These are phyloP conservation scores for Bugula neritina DNA, from an alignment of 2,888 invertebrate genomes.

Conservation along the genomic window DNA sequence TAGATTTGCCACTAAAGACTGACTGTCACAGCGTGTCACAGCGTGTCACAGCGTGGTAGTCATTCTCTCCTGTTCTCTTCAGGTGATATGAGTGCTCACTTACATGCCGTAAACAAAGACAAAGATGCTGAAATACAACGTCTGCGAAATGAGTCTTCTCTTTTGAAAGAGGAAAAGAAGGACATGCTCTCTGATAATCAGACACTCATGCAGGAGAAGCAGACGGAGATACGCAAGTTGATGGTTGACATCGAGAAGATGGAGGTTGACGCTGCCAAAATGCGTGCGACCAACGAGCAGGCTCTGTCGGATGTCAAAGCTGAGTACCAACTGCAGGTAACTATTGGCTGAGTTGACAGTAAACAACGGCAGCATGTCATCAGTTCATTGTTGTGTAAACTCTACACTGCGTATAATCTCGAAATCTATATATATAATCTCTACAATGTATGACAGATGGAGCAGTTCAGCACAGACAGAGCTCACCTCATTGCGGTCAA, in stretches of 20 bases:
- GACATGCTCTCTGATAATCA: not conserved
- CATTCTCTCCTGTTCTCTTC: too few relatives aligned
- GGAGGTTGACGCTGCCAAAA: conserved; percentile 11
- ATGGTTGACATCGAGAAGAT: conserved; percentile 19
- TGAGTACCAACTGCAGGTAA: conserved; percentile 16
- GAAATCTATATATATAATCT: too few relatives aligned
- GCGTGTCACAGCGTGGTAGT: too few relatives aligned
- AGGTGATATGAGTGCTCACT: conserved; percentile 25
- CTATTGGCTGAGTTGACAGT: too few relatives aligned
- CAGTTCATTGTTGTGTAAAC: too few relatives aligned
- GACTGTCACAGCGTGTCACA: too few relatives aligned
- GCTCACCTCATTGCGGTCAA: conserved; percentile 20
- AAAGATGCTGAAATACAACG: conserved; percentile 18
- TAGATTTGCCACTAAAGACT: too few relatives aligned
- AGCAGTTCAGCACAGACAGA: conserved; percentile 10
- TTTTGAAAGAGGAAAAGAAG: conserved; percentile 24
- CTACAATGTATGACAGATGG: too few relatives aligned
- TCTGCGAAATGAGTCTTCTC: conserved; percentile 2
- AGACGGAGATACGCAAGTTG: conserved; percentile 1
- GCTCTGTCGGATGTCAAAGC: not conserved
- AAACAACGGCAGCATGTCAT: too few relatives aligned
- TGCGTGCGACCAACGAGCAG: not conserved
- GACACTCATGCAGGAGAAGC: conserved; percentile 7
- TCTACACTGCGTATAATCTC: too few relatives aligned
- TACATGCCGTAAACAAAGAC: conserved; percentile 20